Evolutionary conservation across 2,888 invertebrate genomes (phyloP), one percentile per base, ranked within the genome.

Genomic region (Troides helena): DNA sequence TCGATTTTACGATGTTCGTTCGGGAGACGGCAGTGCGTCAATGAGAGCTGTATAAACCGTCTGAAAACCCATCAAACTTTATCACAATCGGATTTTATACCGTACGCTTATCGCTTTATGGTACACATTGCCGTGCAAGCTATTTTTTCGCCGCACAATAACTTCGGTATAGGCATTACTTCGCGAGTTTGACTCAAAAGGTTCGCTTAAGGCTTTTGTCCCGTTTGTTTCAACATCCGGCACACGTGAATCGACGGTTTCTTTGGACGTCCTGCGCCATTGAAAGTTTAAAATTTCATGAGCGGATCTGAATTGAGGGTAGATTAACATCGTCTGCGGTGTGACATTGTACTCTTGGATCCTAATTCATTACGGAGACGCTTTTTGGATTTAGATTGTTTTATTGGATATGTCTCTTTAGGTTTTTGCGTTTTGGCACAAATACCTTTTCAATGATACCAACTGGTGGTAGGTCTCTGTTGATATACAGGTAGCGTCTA

Each of bases 1-100:
- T 88, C 87, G 86, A 86, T 87, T 89, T 89, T 88, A 90, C 88
- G 87, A 89, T 84, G 80, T 80, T 81, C 81, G 84, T 81, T 83
- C 85, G 80, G 84, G 80, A 79, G 80, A 79, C 79, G 75, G 74
- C 74, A 72, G 74, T 73, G 76, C 74, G 85, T 86, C 88, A 88
- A 87, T 88, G 87, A 85, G 82, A 79, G 72, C 70, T 72, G 77
- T 74, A 78, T 81, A 84, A 83, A 80, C 76, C 77, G 74, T 76
- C 75, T 75, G 73, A 78, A 77, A 77, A 70, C 74, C 79, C 77
- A 81, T 81, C 78, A 78, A 79, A 76, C 73, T 74, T 74, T 72
- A 71, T 65, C 59, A 70, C 69, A 71, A 72, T 39, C 65, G 75
- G 68, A 85, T 72, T 81, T 77, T 79, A 69, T 75, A 73, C 83